Conservation (phyloP, 1,140 invertebrate species). For the Teleogryllus occipitalis region DNA sequence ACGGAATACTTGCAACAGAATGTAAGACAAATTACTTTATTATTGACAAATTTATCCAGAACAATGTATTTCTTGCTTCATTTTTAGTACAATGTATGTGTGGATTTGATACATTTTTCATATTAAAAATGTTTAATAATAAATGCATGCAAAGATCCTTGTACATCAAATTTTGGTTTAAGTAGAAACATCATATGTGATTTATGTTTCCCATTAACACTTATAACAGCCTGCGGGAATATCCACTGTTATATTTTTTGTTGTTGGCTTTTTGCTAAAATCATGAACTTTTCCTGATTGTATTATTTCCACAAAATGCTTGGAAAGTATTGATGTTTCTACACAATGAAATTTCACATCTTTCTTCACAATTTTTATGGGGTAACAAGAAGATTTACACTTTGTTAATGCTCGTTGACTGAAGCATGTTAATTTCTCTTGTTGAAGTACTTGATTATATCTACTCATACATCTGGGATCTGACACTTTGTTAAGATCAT, state of each 20-base stretch:
- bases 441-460: neutral
- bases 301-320: neutral
- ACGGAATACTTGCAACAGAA: too few species aligned
- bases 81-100: too few species aligned
- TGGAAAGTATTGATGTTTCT: neutral
- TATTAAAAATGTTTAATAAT: too few species aligned
- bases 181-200: too few species aligned
- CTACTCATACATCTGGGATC: neutral
- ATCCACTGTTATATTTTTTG: neutral
- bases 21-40: too few species aligned
- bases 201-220: neutral
- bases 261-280: neutral
- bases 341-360: neutral
- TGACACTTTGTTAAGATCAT: neutral
- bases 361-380: neutral
- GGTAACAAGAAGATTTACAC: neutral
- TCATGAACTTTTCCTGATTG: neutral
- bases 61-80: too few species aligned
- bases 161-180: too few species aligned
- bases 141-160: too few species aligned
- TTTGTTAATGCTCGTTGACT: neutral
- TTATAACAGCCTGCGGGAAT: neutral
- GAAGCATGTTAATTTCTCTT: neutral
- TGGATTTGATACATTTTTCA: too few species aligned
- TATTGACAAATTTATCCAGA: too few species aligned